Base-by-base conservation (phyloP, 2,888 invertebrate species). In the Icerya purchasi region DNA sequence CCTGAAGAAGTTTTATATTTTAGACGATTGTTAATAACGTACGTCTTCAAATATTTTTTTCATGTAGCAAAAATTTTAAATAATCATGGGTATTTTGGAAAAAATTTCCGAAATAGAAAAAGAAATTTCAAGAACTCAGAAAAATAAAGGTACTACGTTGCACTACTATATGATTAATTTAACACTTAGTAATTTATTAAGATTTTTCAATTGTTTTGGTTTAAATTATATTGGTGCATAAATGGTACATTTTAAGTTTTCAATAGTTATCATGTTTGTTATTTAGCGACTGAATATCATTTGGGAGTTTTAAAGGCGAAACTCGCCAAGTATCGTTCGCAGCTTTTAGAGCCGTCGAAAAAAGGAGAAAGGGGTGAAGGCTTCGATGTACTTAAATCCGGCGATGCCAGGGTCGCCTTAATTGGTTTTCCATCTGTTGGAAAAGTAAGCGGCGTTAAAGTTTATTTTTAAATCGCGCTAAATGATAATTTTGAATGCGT, bases 131-230 rank as follows among this genome's bases (percentile, higher is more conserved):
- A 79, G 94, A 66, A 98, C 98, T 20, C 98, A 98, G 72, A 98
- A 98, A 74, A 98, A 98, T 76, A 98, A 98, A 85, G 96, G 94
- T 93, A n/a, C n/a, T n/a, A n/a, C n/a, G n/a, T n/a, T n/a, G n/a
- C n/a, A n/a, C n/a, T n/a, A n/a, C n/a, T n/a, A n/a, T n/a, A n/a
- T n/a, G n/a, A n/a, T n/a, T n/a, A n/a, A n/a, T n/a, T n/a, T n/a
- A n/a, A n/a, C n/a, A n/a, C n/a, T n/a, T n/a, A n/a, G n/a, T n/a
- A 22, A 5, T 51, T 18, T 23, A 56, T 49, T 53, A 21, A 53
- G 22, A 50, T 61, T 59, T 58, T 54, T 54, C 8, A 2, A 3
- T 49, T 19, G 59, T 24, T 14, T 3, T 18, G 23, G 21, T 20
- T 49, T 56, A 50, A 22, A 24, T 22, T 53, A 52, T 53, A 23